Percentiles rank a stretch among this genome's conserved stretches.
Evolutionary conservation across 2,888 invertebrate species (phyloP).

Genomic region (Dasypogon diadema): DNA sequence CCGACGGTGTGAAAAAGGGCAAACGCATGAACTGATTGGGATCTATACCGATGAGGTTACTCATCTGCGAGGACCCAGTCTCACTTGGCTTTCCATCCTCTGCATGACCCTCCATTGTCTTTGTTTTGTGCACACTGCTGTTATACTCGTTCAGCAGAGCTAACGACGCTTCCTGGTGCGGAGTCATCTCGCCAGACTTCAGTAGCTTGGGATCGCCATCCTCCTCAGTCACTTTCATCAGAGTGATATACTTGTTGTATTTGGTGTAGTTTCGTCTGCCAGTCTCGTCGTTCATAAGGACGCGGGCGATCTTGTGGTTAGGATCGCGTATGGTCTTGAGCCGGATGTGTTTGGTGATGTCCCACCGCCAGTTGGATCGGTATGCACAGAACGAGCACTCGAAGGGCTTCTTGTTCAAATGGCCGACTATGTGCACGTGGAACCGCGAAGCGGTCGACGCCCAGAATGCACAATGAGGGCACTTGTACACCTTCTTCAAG

Average conservation of each 20-base stretch:
- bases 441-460: conserved; percentile 93
- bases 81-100: conserved; percentile 36
- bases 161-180: conserved; percentile 70
- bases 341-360: conserved; percentile 95
- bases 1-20: conserved; percentile 39
- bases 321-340: conserved; percentile 88
- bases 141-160: conserved; percentile 71
- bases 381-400: conserved; percentile 95
- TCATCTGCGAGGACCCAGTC: conserved; percentile 17
- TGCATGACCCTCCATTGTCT: background rate
- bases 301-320: conserved; percentile 83
- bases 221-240: conserved; percentile 74
- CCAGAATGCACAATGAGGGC: conserved; percentile 93
- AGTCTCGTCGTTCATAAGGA: conserved; percentile 91
- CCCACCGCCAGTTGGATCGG: conserved; percentile 97
- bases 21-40: conserved; percentile 46
- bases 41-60: conserved; percentile 31
- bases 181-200: conserved; percentile 69
- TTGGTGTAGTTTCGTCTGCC: conserved; percentile 92
- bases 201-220: conserved; percentile 68
- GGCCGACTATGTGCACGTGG: conserved; percentile 93
- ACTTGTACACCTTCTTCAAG: conserved; percentile 87
- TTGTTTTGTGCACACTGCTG: conserved; percentile 59
- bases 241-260: conserved; percentile 89
- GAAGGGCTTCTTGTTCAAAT: conserved; percentile 92